Conservation (phyloP, 2,113 vertebrate species). For the Aegithalos caudatus region DNA sequence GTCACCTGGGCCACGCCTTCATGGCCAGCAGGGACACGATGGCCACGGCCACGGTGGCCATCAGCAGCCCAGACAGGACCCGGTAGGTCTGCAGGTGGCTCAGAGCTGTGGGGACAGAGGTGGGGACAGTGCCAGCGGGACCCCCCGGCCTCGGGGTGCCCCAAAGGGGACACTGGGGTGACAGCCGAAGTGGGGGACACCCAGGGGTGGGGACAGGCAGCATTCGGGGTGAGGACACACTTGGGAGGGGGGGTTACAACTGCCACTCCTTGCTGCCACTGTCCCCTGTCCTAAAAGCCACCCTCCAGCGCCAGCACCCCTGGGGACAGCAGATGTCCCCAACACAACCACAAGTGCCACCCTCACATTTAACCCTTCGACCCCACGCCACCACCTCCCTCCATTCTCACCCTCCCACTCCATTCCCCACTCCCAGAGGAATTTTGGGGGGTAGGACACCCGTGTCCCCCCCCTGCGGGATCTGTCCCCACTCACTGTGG, state of each 20-base stretch:
- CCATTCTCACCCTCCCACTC: rapidly evolving
- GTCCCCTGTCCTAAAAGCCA: background rate
- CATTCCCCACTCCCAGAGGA: rapidly evolving
- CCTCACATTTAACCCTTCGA: rapidly evolving
- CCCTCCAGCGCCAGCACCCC: too few species aligned
- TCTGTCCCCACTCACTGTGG: slow-evolving; percentile 29
- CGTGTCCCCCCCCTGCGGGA: too few species aligned
- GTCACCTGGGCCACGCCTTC: slow-evolving; percentile 9
- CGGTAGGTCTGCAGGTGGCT: background rate
- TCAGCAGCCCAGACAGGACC: background rate
- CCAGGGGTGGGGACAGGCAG: background rate
- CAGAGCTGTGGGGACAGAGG: background rate
- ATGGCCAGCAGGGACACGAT: background rate
- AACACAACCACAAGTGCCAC: background rate
- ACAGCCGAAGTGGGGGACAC: rapidly evolving
- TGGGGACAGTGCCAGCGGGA: rapidly evolving
- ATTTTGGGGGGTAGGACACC: too few species aligned
- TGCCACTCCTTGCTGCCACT: rapidly evolving
- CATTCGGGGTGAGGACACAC: rapidly evolving
- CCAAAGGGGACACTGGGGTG: background rate
- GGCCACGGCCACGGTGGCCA: background rate
- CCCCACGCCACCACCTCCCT: background rate
- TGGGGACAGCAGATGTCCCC: background rate
- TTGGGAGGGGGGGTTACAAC: rapidly evolving
- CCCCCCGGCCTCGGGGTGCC: too few species aligned